Evolutionary conservation across 2,888 invertebrate genomes (phyloP), one percentile per base, ranked within the genome.

Genomic region (Quadroppia sp.): DNA sequence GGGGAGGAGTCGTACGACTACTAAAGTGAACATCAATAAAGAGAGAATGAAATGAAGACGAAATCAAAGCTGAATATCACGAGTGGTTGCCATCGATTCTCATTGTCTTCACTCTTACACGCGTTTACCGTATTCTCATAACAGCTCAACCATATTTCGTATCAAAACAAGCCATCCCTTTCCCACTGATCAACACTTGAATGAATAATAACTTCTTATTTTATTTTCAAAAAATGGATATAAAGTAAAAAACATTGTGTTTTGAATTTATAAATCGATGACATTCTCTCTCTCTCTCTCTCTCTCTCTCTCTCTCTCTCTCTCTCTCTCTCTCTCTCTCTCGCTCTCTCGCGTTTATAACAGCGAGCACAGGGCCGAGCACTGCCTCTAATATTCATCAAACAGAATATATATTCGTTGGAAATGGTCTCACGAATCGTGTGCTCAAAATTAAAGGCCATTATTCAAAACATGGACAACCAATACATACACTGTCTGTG

Each of bases 401-500:
- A 50, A 9, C 4, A 3, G 50, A 50, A 50, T 50, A 50, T 50
- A 50, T 50, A 50, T 50, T 11, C 20, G 6, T 50, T 50, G 50
- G 20, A 50, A 50, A 50, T 50, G 9, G 9, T 50, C 50, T 50
- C 50, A 50, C 50, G 50, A 50, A 50, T 50, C 50, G 50, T 50
- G 50, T 17, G n/a, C 50, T 50, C 17, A 50, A 50, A 50, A 50
- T 50, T 50, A 50, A 50, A 50, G 9, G 50, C 50, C 50, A 50
- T 50, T 50, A 50, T 50, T 50, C 50, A 50, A 50, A 50, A 50
- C 17, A 4, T 50, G 50, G 50, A 50, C 50, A 50, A 50, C n/a
- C 15, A 50, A 17, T 50, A 50, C 15, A 50, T 50, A 50, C 15
- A 15, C n/a, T n/a, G 9, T 50, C n/a, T n/a, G n/a, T n/a, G n/a